Base-by-base conservation (phyloP, 2,113 vertebrate species). In the Neolamprologus variostigma region DNA sequence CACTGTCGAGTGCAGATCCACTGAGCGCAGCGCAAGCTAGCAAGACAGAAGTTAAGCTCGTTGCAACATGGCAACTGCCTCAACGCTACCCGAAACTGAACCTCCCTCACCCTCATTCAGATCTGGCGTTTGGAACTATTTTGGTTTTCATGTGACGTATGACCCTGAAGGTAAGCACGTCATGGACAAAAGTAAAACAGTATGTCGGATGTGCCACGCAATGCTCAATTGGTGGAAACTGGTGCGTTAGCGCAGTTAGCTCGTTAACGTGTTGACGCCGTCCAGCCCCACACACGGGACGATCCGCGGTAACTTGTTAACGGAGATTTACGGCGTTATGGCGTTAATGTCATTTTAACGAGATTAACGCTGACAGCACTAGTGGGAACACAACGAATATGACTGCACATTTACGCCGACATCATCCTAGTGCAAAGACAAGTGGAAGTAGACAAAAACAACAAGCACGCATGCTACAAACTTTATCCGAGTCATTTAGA, bases 261-360 rank as follows among this genome's bases (percentile, higher is more conserved):
- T 47, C 1, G 45, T 47, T 47, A 47, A 47, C 3, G 3, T 47
- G 0, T 47, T 47, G 3, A 45, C 13, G 6, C 13, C 0, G 3
- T 45, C 42, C 42, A 45, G 42, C 12, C 42, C 42, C 13, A 14
- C 3, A 0, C 3, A 42, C 2, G 3, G 12, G 12, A 0, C 40
- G 0, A 13, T 42, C 40, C 3, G 5, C 0, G 2, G 5, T 40
- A 40, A 1, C 37, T 40, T 0, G 10, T 12, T 40, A 40, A 40
- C 5, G 0, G 37, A 40, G 37, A 40, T 40, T 40, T 40, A 5
- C 10, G 0, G 5, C 0, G 10, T 40, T 40, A 0, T 40, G 37
- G 10, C 3, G 0, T 40, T 40, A 37, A 37, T 2, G 35, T 37
- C 9, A 37, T 37, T 37, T 37, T 4, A 40, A 40, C 37, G 1